Conservation (phyloP, 2,797 vertebrate genomes). For the Esox lucius region DNA sequence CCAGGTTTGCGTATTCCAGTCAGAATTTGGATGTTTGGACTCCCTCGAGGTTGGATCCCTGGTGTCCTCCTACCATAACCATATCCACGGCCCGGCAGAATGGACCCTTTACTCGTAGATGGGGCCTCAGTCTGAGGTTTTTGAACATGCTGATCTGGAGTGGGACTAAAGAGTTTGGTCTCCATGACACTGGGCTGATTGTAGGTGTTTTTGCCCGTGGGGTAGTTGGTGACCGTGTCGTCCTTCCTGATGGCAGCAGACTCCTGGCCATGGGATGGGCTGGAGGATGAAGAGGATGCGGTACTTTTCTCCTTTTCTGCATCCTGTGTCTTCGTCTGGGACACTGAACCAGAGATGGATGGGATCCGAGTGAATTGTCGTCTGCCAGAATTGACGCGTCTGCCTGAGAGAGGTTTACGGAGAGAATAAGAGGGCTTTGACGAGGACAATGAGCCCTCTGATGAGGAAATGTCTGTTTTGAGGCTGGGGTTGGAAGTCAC, state of each 20-base stretch:
- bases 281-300: conserved; percentile 41
- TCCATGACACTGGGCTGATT: conserved; percentile 43
- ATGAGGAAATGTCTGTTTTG: conserved; percentile 55
- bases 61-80: conserved; percentile 60
- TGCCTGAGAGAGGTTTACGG: conserved; percentile 26
- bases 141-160: conserved; percentile 46
- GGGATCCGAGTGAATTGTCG: conserved; percentile 48
- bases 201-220: conserved; percentile 53
- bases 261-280: conserved; percentile 51
- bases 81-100: conserved; percentile 50
- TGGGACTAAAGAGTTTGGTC: conserved; percentile 51
- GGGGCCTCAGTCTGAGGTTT: conserved; percentile 47
- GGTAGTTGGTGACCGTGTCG: conserved; percentile 45
- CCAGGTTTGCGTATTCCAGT: conserved; percentile 61
- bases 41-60: conserved; percentile 58
- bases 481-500: conserved; percentile 45
- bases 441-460: conserved; percentile 43
- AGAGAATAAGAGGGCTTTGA: conserved; percentile 43
- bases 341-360: conserved; percentile 50
- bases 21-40: conserved; percentile 50
- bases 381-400: conserved; percentile 25
- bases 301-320: neutral
- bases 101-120: conserved; percentile 40
- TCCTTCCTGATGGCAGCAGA: conserved; percentile 60
- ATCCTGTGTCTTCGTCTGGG: conserved; percentile 52